Conservation (phyloP, 2,888 invertebrate species). For the Dryobotodes eremita region DNA sequence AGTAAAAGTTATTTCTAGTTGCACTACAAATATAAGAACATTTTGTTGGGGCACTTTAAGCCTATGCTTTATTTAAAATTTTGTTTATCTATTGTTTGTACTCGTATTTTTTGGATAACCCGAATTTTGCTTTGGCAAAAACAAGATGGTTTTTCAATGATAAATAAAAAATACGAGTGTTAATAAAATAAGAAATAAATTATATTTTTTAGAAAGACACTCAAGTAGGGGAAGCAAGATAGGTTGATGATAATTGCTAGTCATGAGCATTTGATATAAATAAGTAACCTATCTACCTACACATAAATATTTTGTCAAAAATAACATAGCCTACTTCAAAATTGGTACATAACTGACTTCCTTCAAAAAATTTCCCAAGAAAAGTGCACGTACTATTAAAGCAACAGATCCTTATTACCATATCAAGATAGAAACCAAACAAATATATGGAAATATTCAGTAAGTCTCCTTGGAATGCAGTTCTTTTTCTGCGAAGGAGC, state of each 20-base stretch:
- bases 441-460: conserved; percentile 53
- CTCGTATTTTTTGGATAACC: not conserved
- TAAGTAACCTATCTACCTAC: not conserved
- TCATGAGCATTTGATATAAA: not conserved
- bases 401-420: conserved; percentile 37
- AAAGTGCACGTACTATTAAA: conserved; percentile 1
- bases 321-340: not conserved
- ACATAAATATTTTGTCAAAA: not conserved
- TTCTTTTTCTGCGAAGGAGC: conserved; percentile 50
- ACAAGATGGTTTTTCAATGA: not conserved
- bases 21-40: not conserved
- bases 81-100: not conserved
- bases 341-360: too few species aligned
- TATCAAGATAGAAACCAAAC: conserved; percentile 37
- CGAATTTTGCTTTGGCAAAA: not conserved
- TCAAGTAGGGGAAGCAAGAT: too few species aligned
- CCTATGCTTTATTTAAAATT: not conserved
- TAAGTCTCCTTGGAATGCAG: conserved; percentile 46
- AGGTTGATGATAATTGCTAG: not conserved
- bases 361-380: not conserved
- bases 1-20: not conserved
- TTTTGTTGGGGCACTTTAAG: not conserved
- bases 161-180: not conserved
- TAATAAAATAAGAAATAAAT: not conserved
- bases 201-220: not conserved